phyloP scores from a whole-genome alignment of 2,888 invertebrate species.

The Hydroisotoma schaefferi region DNA sequence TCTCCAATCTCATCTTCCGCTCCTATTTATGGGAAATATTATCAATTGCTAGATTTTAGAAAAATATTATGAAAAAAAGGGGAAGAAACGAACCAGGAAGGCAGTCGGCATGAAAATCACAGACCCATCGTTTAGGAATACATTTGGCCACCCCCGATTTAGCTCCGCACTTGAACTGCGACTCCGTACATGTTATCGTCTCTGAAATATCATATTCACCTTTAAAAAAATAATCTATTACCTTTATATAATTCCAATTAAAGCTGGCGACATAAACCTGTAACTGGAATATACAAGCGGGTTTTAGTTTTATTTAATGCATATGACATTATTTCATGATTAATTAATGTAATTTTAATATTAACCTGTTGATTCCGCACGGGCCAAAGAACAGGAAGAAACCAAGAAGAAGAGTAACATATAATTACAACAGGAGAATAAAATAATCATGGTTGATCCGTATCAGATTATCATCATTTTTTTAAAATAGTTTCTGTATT shows the following conservation, averaged over 20 bases:
- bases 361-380: too few relatives aligned
- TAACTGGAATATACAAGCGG: too few relatives aligned
- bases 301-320: too few relatives aligned
- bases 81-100: slow-evolving; percentile 48
- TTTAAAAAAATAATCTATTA: not conserved
- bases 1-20: slow-evolving; percentile 72
- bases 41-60: not conserved
- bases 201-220: slow-evolving; percentile 24
- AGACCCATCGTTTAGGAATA: slow-evolving; percentile 51
- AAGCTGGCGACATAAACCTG: too few relatives aligned
- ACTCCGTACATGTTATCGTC: slow-evolving; percentile 44
- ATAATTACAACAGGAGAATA: too few relatives aligned
- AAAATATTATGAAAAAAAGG: slow-evolving; percentile 1
- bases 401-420: too few relatives aligned
- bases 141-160: slow-evolving; percentile 57
- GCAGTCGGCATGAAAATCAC: slow-evolving; percentile 57
- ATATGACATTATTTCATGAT: too few relatives aligned
- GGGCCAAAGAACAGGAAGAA: too few relatives aligned
- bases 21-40: slow-evolving; percentile 11
- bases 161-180: slow-evolving; percentile 55
- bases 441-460: too few relatives aligned
- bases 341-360: too few relatives aligned
- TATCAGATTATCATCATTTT: too few relatives aligned
- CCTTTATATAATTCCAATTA: not conserved
- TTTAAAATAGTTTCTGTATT: too few relatives aligned